Evolutionary conservation across 1,140 invertebrate genomes (phyloP).

Genomic region (Zaprionus inermis): DNA sequence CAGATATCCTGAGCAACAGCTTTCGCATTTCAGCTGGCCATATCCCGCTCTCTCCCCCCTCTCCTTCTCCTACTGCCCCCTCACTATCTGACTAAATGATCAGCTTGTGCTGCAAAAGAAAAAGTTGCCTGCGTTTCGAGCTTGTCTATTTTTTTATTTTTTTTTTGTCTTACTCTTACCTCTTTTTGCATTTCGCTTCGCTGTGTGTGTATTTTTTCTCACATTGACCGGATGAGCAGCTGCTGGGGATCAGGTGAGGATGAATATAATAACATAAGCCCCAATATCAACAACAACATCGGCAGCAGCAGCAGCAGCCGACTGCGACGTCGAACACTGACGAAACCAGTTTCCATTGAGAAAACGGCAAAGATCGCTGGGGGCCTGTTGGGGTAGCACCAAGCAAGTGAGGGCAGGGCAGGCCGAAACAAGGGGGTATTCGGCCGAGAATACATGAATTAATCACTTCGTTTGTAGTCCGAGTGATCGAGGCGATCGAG

Average conservation of each 20-base stretch:
- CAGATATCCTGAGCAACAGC: slow-evolving; percentile 72
- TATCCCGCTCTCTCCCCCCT: background rate
- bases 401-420: background rate
- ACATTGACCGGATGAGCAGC: slow-evolving; percentile 83
- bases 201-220: slow-evolving; percentile 68
- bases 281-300: slow-evolving; percentile 73
- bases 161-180: slow-evolving; percentile 1
- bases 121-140: slow-evolving; percentile 67
- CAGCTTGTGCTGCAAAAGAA: slow-evolving; percentile 65
- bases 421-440: slow-evolving; percentile 4
- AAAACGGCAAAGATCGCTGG: slow-evolving; percentile 51
- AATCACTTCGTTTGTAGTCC: slow-evolving; percentile 79
- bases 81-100: slow-evolving; percentile 73
- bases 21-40: slow-evolving; percentile 74
- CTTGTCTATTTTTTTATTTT: slow-evolving; percentile 41
- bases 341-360: slow-evolving; percentile 82
- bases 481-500: slow-evolving; percentile 51
- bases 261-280: slow-evolving; percentile 83
- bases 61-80: slow-evolving; percentile 8
- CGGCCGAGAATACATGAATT: slow-evolving; percentile 68
- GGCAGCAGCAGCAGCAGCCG: slow-evolving; percentile 1
- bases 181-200: slow-evolving; percentile 38
- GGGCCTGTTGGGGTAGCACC: slow-evolving; percentile 27
- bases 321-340: no score
- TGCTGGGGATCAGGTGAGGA: slow-evolving; percentile 82